Percentiles rank a stretch among this genome's conserved stretches.
Conservation (phyloP, 2,888 invertebrate genomes). For the Heliconius aoede region DNA sequence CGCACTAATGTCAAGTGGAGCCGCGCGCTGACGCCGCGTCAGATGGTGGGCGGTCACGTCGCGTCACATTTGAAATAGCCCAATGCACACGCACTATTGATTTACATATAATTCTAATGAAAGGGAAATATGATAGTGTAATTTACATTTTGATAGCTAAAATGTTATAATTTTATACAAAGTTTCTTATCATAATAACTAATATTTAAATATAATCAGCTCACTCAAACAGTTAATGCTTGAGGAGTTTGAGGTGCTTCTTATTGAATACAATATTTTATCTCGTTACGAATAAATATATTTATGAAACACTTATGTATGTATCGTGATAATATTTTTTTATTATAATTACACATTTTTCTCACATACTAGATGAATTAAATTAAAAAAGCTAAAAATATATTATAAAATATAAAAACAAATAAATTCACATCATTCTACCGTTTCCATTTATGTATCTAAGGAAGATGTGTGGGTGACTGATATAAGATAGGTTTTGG, state of each 20-base stretch:
- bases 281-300: slow-evolving; percentile 2
- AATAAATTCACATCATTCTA: not conserved
- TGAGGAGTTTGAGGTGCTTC: not conserved
- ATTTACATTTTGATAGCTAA: slow-evolving; percentile 27
- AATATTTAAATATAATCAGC: slow-evolving; percentile 9
- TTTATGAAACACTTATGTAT: not conserved
- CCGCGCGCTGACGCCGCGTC: not conserved
- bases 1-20: slow-evolving; percentile 39
- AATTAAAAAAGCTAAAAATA: not conserved
- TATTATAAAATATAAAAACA: not conserved
- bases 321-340: not conserved
- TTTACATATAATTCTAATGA: slow-evolving; percentile 39
- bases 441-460: slow-evolving; percentile 4
- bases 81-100: slow-evolving; percentile 44
- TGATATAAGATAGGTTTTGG: not conserved
- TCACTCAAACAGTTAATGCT: not conserved
- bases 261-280: slow-evolving; percentile 4
- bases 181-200: not conserved
- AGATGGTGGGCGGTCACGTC: slow-evolving; percentile 40
- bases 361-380: not conserved
- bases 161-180: slow-evolving; percentile 22
- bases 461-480: not conserved
- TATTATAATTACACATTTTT: slow-evolving; percentile 1
- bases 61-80: slow-evolving; percentile 42
- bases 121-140: slow-evolving; percentile 23